Base-by-base conservation (phyloP, 1,140 invertebrate species). In the Ostrea denselamellosa region DNA sequence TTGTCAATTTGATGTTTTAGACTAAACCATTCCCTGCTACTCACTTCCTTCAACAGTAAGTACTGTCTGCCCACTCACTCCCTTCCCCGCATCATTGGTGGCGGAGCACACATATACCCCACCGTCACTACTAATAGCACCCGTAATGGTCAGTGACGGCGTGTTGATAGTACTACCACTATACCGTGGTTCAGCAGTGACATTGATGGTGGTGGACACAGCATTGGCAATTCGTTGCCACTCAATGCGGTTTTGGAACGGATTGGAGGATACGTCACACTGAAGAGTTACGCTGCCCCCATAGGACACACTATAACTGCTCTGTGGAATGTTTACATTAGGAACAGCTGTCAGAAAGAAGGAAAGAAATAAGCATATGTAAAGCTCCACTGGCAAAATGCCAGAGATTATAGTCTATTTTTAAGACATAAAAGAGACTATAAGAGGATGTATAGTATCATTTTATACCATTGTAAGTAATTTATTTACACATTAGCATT, bases 1-100 rank as follows among this genome's bases (percentile, higher is more conserved):
- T 44, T 77, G 68, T 34, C 1, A n/a, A 34, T 28, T 77, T 77
- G 25, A 22, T 28, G 25, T 25, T 25, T 34, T 28, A 14, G 14
- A 28, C 25, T 34, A 77, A 34, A 77, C 68, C 82, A n/a, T 53
- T 52, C 25, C 82, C 17, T 14, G 51, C 8, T 83, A 88, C 87
- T 88, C 62, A 88, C 87, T 85, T 22, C 83, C 87, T n/a, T 51
- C 28, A 9, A 88, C 87, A 85, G 19, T 84, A n/a, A 88, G 83
- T 25, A 54, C n/a, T 3, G 53, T 65, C 56, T 83, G 77, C 17
- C 25, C 56, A 56, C 83, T 85, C 51, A 34, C 28, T 34, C 83
- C 56, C 19, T 52, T 85, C 56, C 83, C 86, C 0, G 56, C 87
- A 44, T 54, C 25, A 83, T 87, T 87, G 56, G 86, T 87, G 7